These are phyloP conservation scores for Monochamus saltuarius DNA, from an alignment of 1,140 invertebrate genomes.

Conservation along the genomic window DNA sequence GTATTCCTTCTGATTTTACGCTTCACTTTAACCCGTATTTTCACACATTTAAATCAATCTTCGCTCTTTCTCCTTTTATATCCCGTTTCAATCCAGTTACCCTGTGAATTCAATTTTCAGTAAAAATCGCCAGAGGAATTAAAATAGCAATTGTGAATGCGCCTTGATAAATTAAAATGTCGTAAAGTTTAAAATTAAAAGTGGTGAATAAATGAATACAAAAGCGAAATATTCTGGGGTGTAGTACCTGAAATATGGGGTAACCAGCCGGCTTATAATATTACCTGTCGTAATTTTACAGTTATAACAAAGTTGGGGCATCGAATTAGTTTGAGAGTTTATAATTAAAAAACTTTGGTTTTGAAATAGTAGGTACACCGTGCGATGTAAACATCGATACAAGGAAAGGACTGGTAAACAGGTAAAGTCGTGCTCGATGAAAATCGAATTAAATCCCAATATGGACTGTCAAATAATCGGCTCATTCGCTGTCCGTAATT, in stretches of 20 bases:
- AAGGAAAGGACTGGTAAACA: too few species aligned
- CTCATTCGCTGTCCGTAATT: too few species aligned
- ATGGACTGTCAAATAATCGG: too few species aligned
- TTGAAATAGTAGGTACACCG: too few species aligned
- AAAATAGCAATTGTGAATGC: too few species aligned
- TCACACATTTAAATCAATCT: constrained; percentile 7
- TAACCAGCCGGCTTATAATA: not conserved
- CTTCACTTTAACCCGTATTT: constrained; percentile 2
- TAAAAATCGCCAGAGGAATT: too few species aligned
- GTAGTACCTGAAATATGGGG: constrained; percentile 1
- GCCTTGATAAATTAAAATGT: constrained; percentile 6
- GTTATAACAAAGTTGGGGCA: not conserved
- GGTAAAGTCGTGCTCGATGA: too few species aligned
- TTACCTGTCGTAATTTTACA: constrained; percentile 2
- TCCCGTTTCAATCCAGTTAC: too few species aligned
- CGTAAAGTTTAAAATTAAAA: constrained; percentile 16
- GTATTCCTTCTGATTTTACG: not conserved
- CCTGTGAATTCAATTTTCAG: too few species aligned
- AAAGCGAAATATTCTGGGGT: constrained; percentile 1
- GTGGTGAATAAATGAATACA: constrained; percentile 16
- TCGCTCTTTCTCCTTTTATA: not conserved
- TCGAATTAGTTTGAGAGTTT: constrained; percentile 5
- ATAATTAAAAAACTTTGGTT: constrained; percentile 3
- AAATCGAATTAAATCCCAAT: too few species aligned
- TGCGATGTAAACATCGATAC: too few species aligned